Base-by-base conservation (phyloP, 2,888 invertebrate species). In the Drosophila fungiperda region DNA sequence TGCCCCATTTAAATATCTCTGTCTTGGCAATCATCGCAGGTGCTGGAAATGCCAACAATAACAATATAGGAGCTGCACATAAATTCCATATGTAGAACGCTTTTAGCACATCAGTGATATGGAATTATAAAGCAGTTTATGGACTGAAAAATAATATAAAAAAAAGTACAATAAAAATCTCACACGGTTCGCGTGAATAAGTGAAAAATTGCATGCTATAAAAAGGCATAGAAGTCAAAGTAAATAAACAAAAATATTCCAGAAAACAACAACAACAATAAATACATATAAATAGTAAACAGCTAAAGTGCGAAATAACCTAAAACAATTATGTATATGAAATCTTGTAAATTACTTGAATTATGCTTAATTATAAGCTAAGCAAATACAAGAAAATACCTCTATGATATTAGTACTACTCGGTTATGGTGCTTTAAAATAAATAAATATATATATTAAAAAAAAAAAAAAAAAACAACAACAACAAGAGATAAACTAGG, bases 71-170 rank as follows among this genome's bases (percentile, higher is more conserved):
- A 65, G 32, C 1, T 36, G 20, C 33, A 48, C 59, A 78, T 64
- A 67, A 63, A 72, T 63, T 59, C 2, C 59, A 52, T 35, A 45
- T 33, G 40, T 33, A 65, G 76, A 82, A 80, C 78, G 63, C 71
- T 73, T 90, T 68, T 85, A 78, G 87, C 57, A 82, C 92, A 91
- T 90, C 91, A 69, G 70, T 69, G 88, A 91, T 90, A 87, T 73
- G 73, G 42, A 65, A 73, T 65, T 58, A 61, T 40, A 42, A 50
- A 49, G 23, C 42, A 53, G 65, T 50, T 40, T 17, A 66, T 29
- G 26, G 53, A 60, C 57, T 57, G 48, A 59, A 63, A 59, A 17
- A 45, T 45, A 23, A 23, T 8, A 45, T 8, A 48, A 17, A 45
- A 32, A 32, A 62, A 55, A 45, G 32, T 45, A 36, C 11, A 42